phyloP scores from a whole-genome alignment of 2,113 vertebrate genomes.

The Neotoma lepida region DNA sequence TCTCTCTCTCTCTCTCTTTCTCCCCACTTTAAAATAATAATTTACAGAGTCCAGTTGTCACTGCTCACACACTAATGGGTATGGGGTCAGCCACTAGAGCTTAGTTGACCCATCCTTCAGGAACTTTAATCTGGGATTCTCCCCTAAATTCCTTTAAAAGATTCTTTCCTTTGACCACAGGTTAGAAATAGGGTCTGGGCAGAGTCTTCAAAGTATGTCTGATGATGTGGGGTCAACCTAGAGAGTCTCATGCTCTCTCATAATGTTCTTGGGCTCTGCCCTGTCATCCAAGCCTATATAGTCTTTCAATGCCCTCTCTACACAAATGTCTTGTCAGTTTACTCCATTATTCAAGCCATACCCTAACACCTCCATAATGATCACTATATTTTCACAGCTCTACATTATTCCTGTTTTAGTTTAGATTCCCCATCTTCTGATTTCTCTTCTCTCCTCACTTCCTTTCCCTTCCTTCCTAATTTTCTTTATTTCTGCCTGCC shows the following conservation, averaged over 20 bases:
- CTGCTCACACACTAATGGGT: background rate
- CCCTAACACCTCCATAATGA: background rate
- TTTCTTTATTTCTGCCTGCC: background rate
- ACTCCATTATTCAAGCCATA: background rate
- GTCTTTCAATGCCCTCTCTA: background rate
- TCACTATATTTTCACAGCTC: background rate
- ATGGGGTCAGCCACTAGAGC: background rate
- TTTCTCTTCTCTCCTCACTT: background rate
- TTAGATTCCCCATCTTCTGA: background rate
- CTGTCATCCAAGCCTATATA: background rate
- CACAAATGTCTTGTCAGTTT: background rate
- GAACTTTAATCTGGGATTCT: background rate
- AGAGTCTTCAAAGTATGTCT: background rate
- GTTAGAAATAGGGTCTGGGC: background rate
- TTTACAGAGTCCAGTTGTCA: background rate
- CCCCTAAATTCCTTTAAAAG: background rate
- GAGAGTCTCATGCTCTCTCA: background rate
- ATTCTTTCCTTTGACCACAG: background rate
- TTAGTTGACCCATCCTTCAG: background rate
- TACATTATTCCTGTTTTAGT: background rate
- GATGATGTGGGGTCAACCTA: background rate
- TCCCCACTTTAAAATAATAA: background rate
- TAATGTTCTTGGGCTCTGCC: background rate
- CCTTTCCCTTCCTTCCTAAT: background rate
- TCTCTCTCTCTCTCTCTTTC: background rate